Percentiles rank a stretch among this genome's conserved stretches.
phyloP scores from a whole-genome alignment of 1,140 invertebrate species.

The Cyclargus thomasi region DNA sequence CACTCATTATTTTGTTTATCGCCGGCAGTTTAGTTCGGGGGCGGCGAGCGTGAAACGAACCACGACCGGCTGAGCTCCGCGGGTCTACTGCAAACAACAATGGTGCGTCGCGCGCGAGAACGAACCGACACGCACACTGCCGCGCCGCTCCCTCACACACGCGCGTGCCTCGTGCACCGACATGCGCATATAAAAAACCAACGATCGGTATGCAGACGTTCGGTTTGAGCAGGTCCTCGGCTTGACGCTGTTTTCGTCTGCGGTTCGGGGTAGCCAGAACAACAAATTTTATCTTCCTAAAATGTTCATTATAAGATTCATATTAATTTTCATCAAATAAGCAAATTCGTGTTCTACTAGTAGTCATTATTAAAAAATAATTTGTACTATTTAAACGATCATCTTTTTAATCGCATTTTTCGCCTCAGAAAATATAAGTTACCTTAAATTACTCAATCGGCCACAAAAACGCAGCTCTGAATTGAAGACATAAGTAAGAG shows the following conservation, averaged over 20 bases:
- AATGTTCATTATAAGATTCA: neutral
- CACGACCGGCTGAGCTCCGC: conserved; percentile 46
- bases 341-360: no score
- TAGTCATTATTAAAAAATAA: no score
- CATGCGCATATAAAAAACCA: conserved; percentile 68
- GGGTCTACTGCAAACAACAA: conserved; percentile 68
- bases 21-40: conserved; percentile 51
- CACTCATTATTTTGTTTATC: conserved; percentile 71
- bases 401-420: no score
- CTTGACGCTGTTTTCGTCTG: conserved; percentile 74
- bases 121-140: conserved; percentile 51
- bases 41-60: conserved; percentile 37
- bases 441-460: no score
- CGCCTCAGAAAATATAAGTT: no score
- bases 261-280: conserved; percentile 56
- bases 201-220: conserved; percentile 75
- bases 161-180: conserved; percentile 46
- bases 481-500: no score
- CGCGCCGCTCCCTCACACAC: conserved; percentile 37
- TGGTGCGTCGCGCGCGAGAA: conserved; percentile 58
- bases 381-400: no score
- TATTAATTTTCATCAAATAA: no score
- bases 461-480: no score
- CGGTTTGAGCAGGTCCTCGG: conserved; percentile 71
- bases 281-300: conserved; percentile 21